Evolutionary conservation across 2,113 vertebrate genomes (phyloP).

Genomic region (Arothron firmamentum): DNA sequence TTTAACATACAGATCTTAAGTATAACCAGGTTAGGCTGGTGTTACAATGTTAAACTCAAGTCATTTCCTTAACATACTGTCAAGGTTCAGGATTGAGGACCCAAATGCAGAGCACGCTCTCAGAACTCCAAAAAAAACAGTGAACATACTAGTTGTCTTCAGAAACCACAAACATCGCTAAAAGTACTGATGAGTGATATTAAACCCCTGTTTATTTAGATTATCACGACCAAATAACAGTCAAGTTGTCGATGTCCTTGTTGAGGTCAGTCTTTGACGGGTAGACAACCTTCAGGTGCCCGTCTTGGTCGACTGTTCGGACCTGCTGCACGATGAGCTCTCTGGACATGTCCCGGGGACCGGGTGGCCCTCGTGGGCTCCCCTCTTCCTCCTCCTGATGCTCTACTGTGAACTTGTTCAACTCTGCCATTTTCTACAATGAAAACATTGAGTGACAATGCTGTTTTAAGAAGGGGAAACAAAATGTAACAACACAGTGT

Average conservation of each 20-base stretch:
- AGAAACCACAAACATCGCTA: not conserved
- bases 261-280: no score
- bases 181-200: not conserved
- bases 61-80: no score
- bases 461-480: not conserved
- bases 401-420: slow-evolving; percentile 76
- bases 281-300: no score
- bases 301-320: slow-evolving; percentile 84
- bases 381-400: slow-evolving; percentile 68
- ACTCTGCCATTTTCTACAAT: slow-evolving; percentile 90
- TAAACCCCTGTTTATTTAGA: not conserved
- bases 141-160: no score
- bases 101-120: no score
- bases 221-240: no score
- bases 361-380: rapidly evolving
- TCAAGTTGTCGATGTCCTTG: no score
- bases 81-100: no score
- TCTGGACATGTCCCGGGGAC: not conserved
- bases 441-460: not conserved
- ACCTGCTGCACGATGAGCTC: slow-evolving; percentile 85
- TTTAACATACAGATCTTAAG: no score
- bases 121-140: no score
- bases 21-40: no score
- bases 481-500: not conserved
- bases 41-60: no score